phyloP scores from a whole-genome alignment of 2,888 invertebrate genomes.

The Drosophila infuscata region DNA sequence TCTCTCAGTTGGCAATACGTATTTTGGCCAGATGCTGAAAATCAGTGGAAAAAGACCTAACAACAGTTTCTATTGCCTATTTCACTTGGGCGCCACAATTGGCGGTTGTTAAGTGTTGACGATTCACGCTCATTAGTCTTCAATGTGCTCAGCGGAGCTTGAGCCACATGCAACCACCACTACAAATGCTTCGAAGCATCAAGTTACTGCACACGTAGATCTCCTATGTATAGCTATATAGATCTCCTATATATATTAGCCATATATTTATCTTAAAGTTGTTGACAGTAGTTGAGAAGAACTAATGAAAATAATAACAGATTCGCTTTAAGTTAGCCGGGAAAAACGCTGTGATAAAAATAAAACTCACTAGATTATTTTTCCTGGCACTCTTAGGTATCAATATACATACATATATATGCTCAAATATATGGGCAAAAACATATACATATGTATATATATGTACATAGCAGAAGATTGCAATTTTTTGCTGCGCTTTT shows the following conservation, averaged over 20 bases:
- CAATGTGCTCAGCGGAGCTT: slow-evolving; percentile 54
- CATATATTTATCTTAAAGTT: background rate
- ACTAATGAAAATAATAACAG: background rate
- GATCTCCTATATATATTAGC: no score
- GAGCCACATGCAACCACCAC: no score
- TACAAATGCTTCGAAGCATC: background rate
- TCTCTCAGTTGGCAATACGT: slow-evolving; percentile 18
- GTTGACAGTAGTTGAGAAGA: background rate
- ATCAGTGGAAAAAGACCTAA: background rate
- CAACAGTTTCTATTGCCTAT: slow-evolving; percentile 2
- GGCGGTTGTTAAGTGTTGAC: slow-evolving; percentile 1
- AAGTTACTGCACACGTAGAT: background rate
- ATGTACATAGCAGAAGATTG: background rate
- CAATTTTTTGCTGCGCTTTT: slow-evolving; percentile 6
- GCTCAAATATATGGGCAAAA: background rate
- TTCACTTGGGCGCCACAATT: background rate
- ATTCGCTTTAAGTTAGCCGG: background rate
- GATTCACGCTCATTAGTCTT: slow-evolving; percentile 55
- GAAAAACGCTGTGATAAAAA: background rate
- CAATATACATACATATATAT: background rate
- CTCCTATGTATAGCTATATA: background rate
- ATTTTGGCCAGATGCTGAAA: slow-evolving; percentile 9
- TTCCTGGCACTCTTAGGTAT: background rate
- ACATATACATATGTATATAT: background rate
- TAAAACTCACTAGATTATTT: background rate